Evolutionary conservation across 30 jellyfish, hydroid and myxozoan species (phyloP).

Genomic region (Cassiopea andromeda): DNA sequence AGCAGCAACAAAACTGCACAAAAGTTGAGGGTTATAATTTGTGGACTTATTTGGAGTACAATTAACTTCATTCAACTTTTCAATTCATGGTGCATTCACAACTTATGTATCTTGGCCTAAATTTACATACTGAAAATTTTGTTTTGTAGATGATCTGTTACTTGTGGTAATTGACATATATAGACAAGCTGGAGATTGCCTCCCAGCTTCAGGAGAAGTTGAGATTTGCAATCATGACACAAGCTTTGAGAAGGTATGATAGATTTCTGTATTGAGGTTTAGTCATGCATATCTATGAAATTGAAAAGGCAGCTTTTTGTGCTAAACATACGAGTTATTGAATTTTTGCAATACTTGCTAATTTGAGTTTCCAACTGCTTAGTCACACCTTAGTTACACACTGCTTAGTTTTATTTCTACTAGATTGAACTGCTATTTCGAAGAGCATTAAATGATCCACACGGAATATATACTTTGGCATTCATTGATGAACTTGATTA

Average conservation of each 20-base stretch:
- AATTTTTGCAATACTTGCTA: too few species aligned
- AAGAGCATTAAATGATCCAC: constrained; percentile 39
- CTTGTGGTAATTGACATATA: constrained; percentile 34
- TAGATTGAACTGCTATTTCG: constrained; percentile 60
- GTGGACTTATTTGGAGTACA: too few species aligned
- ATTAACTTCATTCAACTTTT: too few species aligned
- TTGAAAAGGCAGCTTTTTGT: too few species aligned
- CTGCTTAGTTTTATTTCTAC: not conserved
- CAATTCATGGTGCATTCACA: too few species aligned
- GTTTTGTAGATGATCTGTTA: constrained; percentile 39
- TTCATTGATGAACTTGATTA: constrained; percentile 54
- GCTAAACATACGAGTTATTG: too few species aligned
- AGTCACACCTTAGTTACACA: not conserved
- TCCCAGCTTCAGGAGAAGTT: constrained; percentile 56
- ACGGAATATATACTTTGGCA: constrained; percentile 36
- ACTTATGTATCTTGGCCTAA: too few species aligned
- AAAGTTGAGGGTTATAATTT: too few species aligned
- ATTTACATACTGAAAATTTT: too few species aligned
- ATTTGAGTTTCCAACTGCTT: too few species aligned
- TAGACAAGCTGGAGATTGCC: constrained; percentile 37
- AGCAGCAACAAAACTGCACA: too few species aligned
- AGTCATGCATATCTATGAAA: too few species aligned
- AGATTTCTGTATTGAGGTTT: not conserved
- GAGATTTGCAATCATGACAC: constrained; percentile 34
- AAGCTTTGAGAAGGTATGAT: constrained; percentile 27